phyloP scores from a whole-genome alignment of 2,888 invertebrate genomes.

The Pollenia amentaria region DNA sequence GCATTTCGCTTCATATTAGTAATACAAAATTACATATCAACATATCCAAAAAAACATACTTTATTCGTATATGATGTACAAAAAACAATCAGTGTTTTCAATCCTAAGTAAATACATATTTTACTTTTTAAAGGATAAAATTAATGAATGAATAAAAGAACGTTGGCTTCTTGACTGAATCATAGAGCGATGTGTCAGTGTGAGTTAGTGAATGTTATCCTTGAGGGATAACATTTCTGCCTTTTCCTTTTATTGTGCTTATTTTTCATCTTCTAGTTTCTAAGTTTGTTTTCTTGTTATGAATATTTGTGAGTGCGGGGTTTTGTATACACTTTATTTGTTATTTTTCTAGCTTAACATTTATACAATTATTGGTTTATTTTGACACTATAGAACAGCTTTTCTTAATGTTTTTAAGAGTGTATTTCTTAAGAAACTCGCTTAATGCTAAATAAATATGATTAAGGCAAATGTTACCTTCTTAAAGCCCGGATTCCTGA shows the following conservation, averaged over 20 bases:
- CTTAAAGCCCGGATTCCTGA: not conserved
- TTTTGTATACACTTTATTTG: slow-evolving; percentile 1
- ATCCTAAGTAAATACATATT: too few species aligned
- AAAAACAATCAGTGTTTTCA: too few species aligned
- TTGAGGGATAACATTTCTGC: not conserved
- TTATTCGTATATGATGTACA: too few species aligned
- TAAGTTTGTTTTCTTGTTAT: not conserved
- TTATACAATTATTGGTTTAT: slow-evolving; percentile 55
- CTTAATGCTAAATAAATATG: slow-evolving; percentile 47
- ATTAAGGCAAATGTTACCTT: slow-evolving; percentile 39
- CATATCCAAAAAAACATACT: too few species aligned
- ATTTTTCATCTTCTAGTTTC: too few species aligned
- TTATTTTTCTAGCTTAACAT: slow-evolving; percentile 44
- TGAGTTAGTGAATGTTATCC: not conserved
- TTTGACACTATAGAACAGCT: slow-evolving; percentile 31
- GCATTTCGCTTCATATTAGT: too few species aligned
- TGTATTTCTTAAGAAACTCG: slow-evolving; percentile 17
- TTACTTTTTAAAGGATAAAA: too few species aligned
- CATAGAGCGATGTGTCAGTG: not conserved
- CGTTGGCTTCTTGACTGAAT: not conserved
- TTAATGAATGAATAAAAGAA: not conserved
- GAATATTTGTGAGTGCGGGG: too few species aligned
- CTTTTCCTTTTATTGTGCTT: not conserved
- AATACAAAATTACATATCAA: too few species aligned
- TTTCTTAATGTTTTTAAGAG: not conserved